These are phyloP conservation scores for Micrasema minimum DNA, from an alignment of 1,140 invertebrate species.

Conservation along the genomic window DNA sequence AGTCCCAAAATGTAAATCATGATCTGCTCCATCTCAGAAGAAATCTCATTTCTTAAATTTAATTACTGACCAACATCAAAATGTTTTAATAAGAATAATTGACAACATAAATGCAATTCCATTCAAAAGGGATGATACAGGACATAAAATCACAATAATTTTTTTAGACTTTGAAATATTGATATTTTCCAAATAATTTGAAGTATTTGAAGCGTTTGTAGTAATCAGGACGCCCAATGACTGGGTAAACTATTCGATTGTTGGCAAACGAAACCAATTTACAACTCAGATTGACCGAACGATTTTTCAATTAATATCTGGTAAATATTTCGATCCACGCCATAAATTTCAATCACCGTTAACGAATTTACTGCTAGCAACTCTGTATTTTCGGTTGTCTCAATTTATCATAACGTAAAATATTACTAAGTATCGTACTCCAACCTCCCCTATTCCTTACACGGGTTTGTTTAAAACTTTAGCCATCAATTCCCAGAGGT, in stretches of 20 bases:
- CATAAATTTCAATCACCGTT: constrained; percentile 53
- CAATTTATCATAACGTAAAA: constrained; percentile 54
- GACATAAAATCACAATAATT: too few species aligned
- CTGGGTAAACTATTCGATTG: neutral
- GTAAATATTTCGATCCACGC: constrained; percentile 49
- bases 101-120: too few species aligned
- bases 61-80: too few species aligned
- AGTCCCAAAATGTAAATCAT: too few species aligned
- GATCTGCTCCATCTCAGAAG: too few species aligned
- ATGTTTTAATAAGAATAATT: too few species aligned
- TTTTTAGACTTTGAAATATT: too few species aligned
- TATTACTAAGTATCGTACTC: constrained; percentile 51
- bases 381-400: constrained; percentile 52
- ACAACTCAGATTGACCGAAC: constrained; percentile 40
- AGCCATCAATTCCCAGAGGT: constrained; percentile 47
- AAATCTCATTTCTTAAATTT: too few species aligned
- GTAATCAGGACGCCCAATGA: neutral
- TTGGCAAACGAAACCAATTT: neutral
- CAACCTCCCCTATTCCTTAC: constrained; percentile 33
- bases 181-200: too few species aligned
- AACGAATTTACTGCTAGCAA: constrained; percentile 53
- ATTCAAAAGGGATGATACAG: too few species aligned
- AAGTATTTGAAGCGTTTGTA: too few species aligned
- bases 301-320: constrained; percentile 54
- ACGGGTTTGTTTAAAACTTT: constrained; percentile 52